Percentiles rank a stretch among this genome's conserved stretches.
Evolutionary conservation across 1,140 invertebrate species (phyloP).

Genomic region (Lanistes nyassanus): DNA sequence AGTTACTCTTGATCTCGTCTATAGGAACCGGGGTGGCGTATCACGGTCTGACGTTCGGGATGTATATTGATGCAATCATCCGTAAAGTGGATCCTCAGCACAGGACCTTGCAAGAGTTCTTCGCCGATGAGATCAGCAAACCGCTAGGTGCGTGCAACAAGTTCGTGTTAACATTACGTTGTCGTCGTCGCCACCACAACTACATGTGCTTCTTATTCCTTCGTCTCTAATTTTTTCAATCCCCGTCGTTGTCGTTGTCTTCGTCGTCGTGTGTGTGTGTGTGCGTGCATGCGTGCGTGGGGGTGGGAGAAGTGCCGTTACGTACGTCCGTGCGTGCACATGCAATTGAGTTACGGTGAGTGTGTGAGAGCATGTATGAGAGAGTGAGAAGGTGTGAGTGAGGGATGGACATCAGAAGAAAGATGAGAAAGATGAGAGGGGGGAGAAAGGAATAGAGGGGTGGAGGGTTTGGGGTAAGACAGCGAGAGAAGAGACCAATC

Average conservation of each 20-base stretch:
- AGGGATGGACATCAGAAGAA: too few species aligned
- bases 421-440: too few species aligned
- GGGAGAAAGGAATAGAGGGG: too few species aligned
- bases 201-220: too few species aligned
- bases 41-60: conserved; percentile 65
- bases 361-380: background rate
- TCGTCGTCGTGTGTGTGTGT: background rate
- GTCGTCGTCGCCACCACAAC: too few species aligned
- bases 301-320: background rate
- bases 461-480: too few species aligned
- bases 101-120: conserved; percentile 59
- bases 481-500: too few species aligned
- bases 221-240: too few species aligned
- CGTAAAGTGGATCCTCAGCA: conserved; percentile 59
- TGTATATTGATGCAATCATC: conserved; percentile 65
- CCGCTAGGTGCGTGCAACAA: conserved; percentile 53
- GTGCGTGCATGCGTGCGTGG: background rate
- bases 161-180: too few species aligned
- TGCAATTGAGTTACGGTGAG: background rate
- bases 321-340: background rate
- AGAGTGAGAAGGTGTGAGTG: too few species aligned
- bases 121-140: conserved; percentile 64
- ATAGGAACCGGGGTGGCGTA: conserved; percentile 49
- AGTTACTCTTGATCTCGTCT: too few species aligned
- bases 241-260: too few species aligned